These are phyloP conservation scores for Chlorodrepanis virens DNA, from an alignment of 2,113 vertebrate genomes.

Conservation along the genomic window DNA sequence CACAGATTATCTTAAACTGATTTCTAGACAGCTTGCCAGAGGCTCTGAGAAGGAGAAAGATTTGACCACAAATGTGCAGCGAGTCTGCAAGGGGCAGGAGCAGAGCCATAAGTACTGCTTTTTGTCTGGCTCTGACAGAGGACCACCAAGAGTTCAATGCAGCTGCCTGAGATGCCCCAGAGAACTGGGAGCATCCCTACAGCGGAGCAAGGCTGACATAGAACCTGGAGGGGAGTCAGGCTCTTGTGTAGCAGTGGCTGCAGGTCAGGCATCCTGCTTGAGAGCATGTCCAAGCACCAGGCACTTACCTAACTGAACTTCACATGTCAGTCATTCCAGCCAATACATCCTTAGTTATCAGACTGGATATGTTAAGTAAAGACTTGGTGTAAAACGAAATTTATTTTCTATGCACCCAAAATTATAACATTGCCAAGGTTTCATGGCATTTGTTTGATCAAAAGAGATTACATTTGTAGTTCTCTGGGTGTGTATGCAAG, in stretches of 20 bases:
- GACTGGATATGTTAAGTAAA: neutral
- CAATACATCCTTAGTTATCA: neutral
- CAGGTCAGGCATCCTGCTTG: neutral
- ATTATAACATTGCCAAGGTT: neutral
- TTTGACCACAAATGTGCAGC: neutral
- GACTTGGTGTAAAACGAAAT: neutral
- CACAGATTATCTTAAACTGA: neutral
- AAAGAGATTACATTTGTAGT: neutral
- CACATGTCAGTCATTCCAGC: neutral
- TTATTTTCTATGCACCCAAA: neutral
- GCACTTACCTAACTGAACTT: neutral
- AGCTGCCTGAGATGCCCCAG: neutral
- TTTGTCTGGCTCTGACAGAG: neutral
- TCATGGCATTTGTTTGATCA: neutral
- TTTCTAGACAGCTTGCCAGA: neutral
- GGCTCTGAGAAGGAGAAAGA: neutral
- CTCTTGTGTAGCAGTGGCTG: neutral
- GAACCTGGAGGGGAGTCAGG: neutral
- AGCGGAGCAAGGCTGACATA: fast-evolving
- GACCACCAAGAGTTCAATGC: neutral
- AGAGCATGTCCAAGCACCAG: neutral
- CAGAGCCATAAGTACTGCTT: fast-evolving
- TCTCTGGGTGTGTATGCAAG: neutral
- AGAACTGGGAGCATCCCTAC: neutral
- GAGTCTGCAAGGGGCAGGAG: neutral